Conservation (phyloP, 2,113 vertebrate genomes). For the Toxotes jaculatrix region DNA sequence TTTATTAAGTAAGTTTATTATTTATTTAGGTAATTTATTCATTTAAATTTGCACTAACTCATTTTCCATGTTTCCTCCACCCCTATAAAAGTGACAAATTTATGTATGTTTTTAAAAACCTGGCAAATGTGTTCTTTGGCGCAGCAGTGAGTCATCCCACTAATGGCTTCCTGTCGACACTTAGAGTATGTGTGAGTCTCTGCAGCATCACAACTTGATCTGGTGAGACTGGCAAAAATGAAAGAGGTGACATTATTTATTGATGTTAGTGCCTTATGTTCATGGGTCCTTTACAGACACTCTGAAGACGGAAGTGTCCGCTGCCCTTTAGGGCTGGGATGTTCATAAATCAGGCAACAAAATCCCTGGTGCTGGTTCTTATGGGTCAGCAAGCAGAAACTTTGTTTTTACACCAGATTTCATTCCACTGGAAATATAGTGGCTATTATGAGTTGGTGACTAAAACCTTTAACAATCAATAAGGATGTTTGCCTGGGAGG, state of each 20-base stretch:
- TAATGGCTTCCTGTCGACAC: slow-evolving; percentile 39
- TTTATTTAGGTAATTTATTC: too few relatives aligned
- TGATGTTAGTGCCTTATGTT: slow-evolving; percentile 18
- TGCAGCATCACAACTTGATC: slow-evolving; percentile 29
- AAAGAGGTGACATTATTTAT: slow-evolving; percentile 35
- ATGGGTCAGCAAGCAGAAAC: background rate
- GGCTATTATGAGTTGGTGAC: background rate
- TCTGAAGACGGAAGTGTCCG: background rate
- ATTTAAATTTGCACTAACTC: too few relatives aligned
- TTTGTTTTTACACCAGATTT: too few relatives aligned
- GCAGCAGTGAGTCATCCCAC: slow-evolving; percentile 16
- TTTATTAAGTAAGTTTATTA: too few relatives aligned
- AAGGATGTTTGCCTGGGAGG: background rate
- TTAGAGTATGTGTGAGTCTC: background rate
- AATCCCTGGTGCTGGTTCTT: background rate
- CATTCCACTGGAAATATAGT: background rate
- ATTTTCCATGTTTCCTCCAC: background rate
- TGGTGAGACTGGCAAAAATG: background rate
- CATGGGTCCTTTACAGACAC: background rate
- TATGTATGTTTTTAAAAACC: background rate
- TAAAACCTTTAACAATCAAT: background rate
- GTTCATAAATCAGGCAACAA: background rate
- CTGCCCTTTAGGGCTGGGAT: background rate
- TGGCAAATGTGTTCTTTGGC: background rate
- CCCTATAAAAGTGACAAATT: background rate